Conservation (phyloP, 2,797 vertebrate species). For the Menidia menidia region DNA sequence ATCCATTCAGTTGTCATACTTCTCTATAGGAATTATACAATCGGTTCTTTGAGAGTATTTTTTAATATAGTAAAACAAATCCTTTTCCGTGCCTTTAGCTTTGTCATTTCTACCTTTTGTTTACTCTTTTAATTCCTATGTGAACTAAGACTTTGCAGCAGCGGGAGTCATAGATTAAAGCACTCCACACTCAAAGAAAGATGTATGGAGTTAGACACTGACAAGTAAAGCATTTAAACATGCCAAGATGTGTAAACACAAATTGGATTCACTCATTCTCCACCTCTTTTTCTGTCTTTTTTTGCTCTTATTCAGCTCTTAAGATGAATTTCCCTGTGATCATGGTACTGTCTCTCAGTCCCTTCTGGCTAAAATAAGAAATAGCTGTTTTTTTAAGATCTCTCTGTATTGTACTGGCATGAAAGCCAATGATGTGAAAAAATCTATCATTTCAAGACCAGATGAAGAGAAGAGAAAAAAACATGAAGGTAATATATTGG, state of each 20-base stretch:
- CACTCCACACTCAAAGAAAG: slow-evolving; percentile 2
- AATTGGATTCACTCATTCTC: background rate
- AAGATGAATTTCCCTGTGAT: slow-evolving; percentile 17
- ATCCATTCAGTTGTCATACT: no score
- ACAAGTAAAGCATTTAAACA: slow-evolving; percentile 5
- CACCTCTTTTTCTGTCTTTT: background rate
- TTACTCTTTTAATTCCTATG: slow-evolving; percentile 27
- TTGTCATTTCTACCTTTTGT: slow-evolving; percentile 31
- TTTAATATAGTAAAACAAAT: slow-evolving; percentile 4
- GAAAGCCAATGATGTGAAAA: slow-evolving; percentile 4
- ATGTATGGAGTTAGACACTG: background rate
- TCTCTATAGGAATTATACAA: background rate
- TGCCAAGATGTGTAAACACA: slow-evolving; percentile 8
- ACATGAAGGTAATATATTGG: slow-evolving; percentile 9
- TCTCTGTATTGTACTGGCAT: background rate
- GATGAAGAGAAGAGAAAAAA: background rate
- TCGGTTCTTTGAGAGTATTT: background rate
- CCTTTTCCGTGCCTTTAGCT: slow-evolving; percentile 5
- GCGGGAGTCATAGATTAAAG: slow-evolving; percentile 12
- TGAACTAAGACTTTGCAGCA: slow-evolving; percentile 19
- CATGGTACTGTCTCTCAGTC: background rate
- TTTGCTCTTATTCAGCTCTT: background rate
- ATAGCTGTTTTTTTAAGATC: slow-evolving; percentile 21
- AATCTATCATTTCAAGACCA: slow-evolving; percentile 2
- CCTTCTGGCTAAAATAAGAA: slow-evolving; percentile 49